Conservation (phyloP, 2,797 vertebrate species). For the Acrocephalus scirpaceus region DNA sequence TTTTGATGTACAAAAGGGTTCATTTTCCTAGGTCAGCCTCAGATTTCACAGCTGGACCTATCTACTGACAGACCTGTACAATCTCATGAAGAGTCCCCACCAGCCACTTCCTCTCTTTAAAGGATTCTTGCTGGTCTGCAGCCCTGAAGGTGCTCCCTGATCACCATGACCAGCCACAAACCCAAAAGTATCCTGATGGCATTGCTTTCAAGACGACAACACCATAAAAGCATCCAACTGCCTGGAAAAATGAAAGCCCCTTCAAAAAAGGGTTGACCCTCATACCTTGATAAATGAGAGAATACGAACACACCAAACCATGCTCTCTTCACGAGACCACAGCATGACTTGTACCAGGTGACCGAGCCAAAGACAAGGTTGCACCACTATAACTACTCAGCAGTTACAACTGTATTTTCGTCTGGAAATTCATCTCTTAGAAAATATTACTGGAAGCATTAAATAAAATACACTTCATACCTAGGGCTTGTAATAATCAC, state of each 20-base stretch:
- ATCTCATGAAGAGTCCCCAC: background rate
- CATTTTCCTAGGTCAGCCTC: background rate
- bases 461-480: background rate
- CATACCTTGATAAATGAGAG: background rate
- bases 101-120: background rate
- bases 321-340: background rate
- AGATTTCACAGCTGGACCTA: background rate
- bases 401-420: background rate
- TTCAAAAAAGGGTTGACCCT: background rate
- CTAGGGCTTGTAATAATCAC: background rate
- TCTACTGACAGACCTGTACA: background rate
- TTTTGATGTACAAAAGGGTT: background rate
- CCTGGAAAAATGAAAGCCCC: background rate
- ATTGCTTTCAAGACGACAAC: background rate
- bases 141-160: background rate
- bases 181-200: background rate
- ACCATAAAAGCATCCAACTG: background rate
- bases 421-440: background rate
- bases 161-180: background rate
- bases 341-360: background rate
- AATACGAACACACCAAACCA: background rate
- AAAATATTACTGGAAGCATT: background rate
- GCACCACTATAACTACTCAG: background rate
- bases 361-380: background rate
- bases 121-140: background rate